phyloP scores from a whole-genome alignment of 53 echinoderm and acorn worm genomes.

The Crossaster papposus region DNA sequence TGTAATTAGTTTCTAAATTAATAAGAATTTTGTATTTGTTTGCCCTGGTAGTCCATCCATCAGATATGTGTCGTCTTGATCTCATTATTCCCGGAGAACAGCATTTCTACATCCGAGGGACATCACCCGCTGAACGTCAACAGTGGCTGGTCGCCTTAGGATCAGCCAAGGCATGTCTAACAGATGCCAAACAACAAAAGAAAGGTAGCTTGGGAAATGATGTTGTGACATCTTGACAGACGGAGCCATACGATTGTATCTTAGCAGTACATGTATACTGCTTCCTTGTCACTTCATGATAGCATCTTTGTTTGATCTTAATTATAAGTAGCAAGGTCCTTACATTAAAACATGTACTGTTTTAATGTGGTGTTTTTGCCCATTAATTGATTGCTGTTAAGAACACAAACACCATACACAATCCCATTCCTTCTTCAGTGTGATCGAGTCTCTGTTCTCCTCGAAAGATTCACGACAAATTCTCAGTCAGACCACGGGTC shows the following conservation, averaged over 20 bases:
- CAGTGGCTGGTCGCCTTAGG: constrained; percentile 95
- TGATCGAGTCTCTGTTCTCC: not conserved
- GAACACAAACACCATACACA: too few relatives aligned
- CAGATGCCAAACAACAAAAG: constrained; percentile 74
- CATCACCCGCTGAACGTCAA: constrained; percentile 91
- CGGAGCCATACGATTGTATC: too few relatives aligned
- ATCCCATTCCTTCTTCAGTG: not conserved
- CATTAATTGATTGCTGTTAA: too few relatives aligned
- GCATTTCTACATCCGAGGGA: constrained; percentile 91
- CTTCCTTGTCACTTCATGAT: too few relatives aligned
- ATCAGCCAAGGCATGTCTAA: constrained; percentile 90
- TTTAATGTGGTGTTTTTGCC: too few relatives aligned
- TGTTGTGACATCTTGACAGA: not conserved
- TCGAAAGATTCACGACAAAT: not conserved
- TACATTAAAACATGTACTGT: too few relatives aligned
- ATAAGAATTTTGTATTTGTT: too few relatives aligned
- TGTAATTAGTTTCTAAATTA: too few relatives aligned
- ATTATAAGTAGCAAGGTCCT: too few relatives aligned
- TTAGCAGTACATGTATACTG: too few relatives aligned
- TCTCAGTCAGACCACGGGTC: not conserved
- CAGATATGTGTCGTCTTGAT: constrained; percentile 85
- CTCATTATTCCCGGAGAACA: constrained; percentile 95
- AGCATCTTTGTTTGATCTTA: too few relatives aligned
- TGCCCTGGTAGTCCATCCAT: constrained; percentile 74
- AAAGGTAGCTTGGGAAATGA: constrained; percentile 4